These are phyloP conservation scores for Pelvicachromis taeniatus DNA, from an alignment of 2,113 vertebrate species.

Conservation along the genomic window DNA sequence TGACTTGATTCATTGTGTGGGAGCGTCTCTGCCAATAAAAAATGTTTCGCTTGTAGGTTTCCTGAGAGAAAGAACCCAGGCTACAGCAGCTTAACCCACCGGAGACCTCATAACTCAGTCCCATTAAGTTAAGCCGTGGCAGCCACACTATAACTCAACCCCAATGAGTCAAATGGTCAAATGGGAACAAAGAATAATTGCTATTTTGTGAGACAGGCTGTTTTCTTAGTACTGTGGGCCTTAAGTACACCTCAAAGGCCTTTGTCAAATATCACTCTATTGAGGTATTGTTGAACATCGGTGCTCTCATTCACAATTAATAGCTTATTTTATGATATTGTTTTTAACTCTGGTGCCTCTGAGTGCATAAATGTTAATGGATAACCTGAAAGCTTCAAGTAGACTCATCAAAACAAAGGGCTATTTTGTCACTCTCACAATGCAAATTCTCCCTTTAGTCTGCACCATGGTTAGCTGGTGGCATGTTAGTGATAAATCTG, in stretches of 20 bases:
- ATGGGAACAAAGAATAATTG: slow-evolving; percentile 22
- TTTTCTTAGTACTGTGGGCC: background rate
- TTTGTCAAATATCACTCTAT: slow-evolving; percentile 21
- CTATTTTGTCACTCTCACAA: background rate
- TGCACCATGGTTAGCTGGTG: slow-evolving; percentile 24
- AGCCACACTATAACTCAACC: slow-evolving; percentile 19
- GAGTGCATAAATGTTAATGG: slow-evolving; percentile 14
- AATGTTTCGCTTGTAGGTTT: background rate
- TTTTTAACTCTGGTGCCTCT: slow-evolving; percentile 1
- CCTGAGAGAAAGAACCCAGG: background rate
- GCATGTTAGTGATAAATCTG: slow-evolving; percentile 31
- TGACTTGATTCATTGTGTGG: background rate
- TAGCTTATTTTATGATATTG: slow-evolving; percentile 10
- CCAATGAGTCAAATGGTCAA: background rate
- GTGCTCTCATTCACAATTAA: slow-evolving; percentile 10
- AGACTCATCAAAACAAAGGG: background rate
- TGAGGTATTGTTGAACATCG: background rate
- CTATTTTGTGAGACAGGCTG: background rate
- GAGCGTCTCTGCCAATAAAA: background rate
- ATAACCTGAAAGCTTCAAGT: background rate
- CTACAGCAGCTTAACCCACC: background rate
- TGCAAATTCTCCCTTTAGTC: background rate
- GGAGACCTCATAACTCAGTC: slow-evolving; percentile 34
- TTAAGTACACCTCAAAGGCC: slow-evolving; percentile 4
- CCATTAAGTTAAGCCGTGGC: slow-evolving; percentile 9